Evolutionary conservation across 2,888 invertebrate genomes (phyloP), one percentile per base, ranked within the genome.

Genomic region (Elmis aenea): DNA sequence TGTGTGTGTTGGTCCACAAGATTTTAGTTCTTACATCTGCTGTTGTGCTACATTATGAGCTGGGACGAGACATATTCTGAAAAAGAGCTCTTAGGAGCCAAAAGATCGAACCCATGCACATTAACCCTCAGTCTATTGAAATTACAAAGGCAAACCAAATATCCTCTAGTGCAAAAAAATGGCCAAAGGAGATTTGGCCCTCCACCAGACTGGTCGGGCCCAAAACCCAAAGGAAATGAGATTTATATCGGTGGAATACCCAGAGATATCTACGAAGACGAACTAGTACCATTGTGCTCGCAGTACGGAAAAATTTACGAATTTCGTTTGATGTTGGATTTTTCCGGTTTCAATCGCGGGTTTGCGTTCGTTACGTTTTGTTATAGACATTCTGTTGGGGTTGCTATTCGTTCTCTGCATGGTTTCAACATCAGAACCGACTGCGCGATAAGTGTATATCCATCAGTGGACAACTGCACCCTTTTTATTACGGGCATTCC

Each of bases 311-410:
- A 69, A 22, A 74, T 89, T 24, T 81, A 84, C 60, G 81, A 85
- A 55, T 67, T 89, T 50, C 70, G 90, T 0, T 66, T 89, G 2
- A 85, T 89, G 85, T 81, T 89, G 76, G 83, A 85, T 51, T 85
- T 83, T 56, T 79, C 79, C 1, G 86, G 87, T 0, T 74, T 75
- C 0, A 88, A 85, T 54, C 69, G 87, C 2, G 87, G 88, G 0
- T 88, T 80, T 59, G 84, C 81, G 2, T 90, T 86, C 62, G 81
- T 84, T 0, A 77, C 77, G 23, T 79, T 69, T 51, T 69, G 75
- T 1, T 68, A 69, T 31, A 61, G 67, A 10, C 57, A 62, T 2
- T 76, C 79, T 5, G 86, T 87, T 0, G 69, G 69, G 29, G 66
- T 62, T 20, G 86, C 86, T 0, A 76, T 84, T 11, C 64, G 70